Percentiles rank a stretch among this genome's conserved stretches.
phyloP scores from a whole-genome alignment of 1,140 invertebrate species.

The Drosophila littoralis region DNA sequence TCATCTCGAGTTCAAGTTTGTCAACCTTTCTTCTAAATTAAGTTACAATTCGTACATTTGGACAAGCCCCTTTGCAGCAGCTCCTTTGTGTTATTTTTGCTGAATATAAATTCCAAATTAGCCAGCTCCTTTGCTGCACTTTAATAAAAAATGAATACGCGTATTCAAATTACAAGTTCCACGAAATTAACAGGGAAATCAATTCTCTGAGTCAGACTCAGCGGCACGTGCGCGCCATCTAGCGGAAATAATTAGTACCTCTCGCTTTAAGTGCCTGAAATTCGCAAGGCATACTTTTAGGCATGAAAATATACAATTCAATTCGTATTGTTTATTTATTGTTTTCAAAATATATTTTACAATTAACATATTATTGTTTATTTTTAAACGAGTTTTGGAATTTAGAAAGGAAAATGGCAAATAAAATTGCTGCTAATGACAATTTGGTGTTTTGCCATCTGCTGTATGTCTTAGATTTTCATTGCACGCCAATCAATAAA shows the following conservation, averaged over 20 bases:
- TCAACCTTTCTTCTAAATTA: not conserved
- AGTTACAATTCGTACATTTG: not conserved
- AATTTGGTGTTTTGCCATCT: slow-evolving; percentile 17
- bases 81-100: not conserved
- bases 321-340: slow-evolving; percentile 16
- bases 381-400: not conserved
- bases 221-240: slow-evolving; percentile 7
- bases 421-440: slow-evolving; percentile 13
- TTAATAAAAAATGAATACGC: not conserved
- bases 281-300: slow-evolving; percentile 11
- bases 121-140: not conserved
- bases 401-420: slow-evolving; percentile 3
- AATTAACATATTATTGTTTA: not conserved
- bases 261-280: not conserved
- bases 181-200: not conserved
- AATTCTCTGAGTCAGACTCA: not conserved
- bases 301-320: slow-evolving; percentile 5
- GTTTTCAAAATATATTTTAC: slow-evolving; percentile 1
- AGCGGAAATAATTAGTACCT: not conserved
- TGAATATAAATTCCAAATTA: not conserved
- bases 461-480: slow-evolving; percentile 50
- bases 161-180: not conserved
- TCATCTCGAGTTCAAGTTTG: no score
- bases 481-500: slow-evolving; percentile 66
- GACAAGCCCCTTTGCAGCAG: not conserved